These are phyloP conservation scores for Zosterops borbonicus DNA, from an alignment of 2,113 vertebrate species.

Conservation along the genomic window DNA sequence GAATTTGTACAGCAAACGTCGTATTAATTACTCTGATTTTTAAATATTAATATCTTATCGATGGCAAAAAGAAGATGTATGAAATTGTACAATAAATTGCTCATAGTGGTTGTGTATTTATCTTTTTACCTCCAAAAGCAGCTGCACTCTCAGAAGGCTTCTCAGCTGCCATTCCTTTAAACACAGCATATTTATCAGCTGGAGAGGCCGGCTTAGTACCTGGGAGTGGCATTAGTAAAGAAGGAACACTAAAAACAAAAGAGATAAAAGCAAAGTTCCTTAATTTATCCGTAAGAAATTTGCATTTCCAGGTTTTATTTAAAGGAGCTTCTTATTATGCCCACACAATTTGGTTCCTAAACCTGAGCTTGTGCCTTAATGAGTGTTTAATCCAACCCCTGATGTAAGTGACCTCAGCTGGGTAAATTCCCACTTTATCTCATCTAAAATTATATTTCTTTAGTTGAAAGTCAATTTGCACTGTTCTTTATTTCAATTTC, in stretches of 20 bases:
- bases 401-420: background rate
- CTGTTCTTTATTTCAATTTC: background rate
- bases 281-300: background rate
- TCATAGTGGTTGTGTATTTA: background rate
- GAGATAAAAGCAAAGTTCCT: conserved; percentile 33
- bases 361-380: background rate
- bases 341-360: background rate
- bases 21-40: background rate
- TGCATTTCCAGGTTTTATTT: background rate
- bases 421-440: background rate
- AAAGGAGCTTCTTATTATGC: background rate
- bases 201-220: conserved; percentile 78
- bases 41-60: background rate
- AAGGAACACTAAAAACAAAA: conserved; percentile 76
- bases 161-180: conserved; percentile 90
- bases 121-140: conserved; percentile 83
- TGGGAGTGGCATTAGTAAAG: conserved; percentile 89
- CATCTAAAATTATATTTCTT: background rate
- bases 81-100: background rate
- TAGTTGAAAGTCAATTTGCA: background rate
- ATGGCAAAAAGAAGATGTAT: background rate
- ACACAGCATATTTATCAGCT: conserved; percentile 92
- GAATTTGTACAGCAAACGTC: background rate
- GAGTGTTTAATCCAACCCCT: background rate
- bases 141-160: conserved; percentile 80